These are phyloP conservation scores for Bovichtus diacanthus DNA, from an alignment of 2,797 vertebrate genomes.

Conservation along the genomic window DNA sequence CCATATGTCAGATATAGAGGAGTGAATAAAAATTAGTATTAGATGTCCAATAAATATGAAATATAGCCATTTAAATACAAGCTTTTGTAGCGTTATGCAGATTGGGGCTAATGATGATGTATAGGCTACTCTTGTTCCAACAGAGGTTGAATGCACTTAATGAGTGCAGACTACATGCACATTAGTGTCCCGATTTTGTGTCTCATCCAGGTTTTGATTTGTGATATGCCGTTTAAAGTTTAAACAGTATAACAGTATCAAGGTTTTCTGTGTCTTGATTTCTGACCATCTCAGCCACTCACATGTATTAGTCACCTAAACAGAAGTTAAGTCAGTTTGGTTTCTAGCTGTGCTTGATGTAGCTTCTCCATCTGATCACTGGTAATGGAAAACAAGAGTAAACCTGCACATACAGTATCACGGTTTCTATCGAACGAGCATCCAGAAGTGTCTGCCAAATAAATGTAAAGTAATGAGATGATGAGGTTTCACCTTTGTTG, in stretches of 20 bases:
- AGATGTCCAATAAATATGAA: conserved; percentile 41
- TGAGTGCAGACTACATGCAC: background rate
- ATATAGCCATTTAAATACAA: conserved; percentile 19
- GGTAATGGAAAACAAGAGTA: background rate
- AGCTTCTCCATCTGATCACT: background rate
- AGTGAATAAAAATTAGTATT: conserved; percentile 35
- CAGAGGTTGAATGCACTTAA: background rate
- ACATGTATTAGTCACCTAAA: background rate
- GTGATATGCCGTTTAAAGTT: background rate
- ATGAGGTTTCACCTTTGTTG: conserved; percentile 1
- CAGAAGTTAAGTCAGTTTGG: background rate
- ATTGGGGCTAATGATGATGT: background rate
- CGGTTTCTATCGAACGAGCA: too few relatives aligned
- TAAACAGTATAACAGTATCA: background rate
- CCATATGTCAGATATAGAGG: conserved; percentile 23
- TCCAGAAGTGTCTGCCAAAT: background rate
- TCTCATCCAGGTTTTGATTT: background rate
- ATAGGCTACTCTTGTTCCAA: background rate
- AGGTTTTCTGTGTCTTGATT: background rate
- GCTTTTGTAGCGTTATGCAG: background rate
- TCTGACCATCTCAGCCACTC: background rate
- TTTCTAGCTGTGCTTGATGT: background rate
- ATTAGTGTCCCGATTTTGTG: background rate
- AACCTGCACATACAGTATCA: background rate
- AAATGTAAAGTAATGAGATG: background rate